phyloP scores from a whole-genome alignment of 2,888 invertebrate genomes.

The Thecocarcelia acutangulata region DNA sequence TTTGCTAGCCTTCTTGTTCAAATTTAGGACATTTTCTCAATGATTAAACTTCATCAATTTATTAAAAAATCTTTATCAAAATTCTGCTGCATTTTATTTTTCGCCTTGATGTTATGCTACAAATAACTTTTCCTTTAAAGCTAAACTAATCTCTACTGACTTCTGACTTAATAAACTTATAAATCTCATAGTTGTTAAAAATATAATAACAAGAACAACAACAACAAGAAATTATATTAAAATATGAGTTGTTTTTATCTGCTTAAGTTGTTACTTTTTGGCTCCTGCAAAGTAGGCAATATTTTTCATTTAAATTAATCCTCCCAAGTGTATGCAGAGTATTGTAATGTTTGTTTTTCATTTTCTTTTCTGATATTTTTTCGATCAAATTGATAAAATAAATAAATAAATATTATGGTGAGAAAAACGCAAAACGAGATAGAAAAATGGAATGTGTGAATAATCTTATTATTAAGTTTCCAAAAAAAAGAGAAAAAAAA shows the following conservation, averaged over 20 bases:
- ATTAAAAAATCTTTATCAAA: too few species aligned
- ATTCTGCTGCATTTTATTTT: too few species aligned
- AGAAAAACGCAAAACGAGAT: neutral
- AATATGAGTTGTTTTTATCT: constrained; percentile 25
- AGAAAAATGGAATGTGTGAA: constrained; percentile 47
- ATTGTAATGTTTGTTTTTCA: constrained; percentile 19
- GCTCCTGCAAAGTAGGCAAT: constrained; percentile 37
- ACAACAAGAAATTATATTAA: constrained; percentile 2
- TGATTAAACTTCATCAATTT: too few species aligned
- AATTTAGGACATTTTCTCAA: too few species aligned
- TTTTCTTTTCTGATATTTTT: constrained; percentile 33
- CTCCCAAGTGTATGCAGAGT: constrained; percentile 44
- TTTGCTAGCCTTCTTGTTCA: too few species aligned
- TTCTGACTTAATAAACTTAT: constrained; percentile 13
- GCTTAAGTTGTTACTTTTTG: constrained; percentile 7
- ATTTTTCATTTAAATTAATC: constrained; percentile 36
- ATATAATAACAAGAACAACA: neutral
- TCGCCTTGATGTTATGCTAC: neutral
- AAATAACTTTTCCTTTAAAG: neutral
- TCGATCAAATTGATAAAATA: constrained; percentile 31
- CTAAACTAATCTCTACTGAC: neutral
- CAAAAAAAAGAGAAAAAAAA: neutral
- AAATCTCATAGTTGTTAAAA: neutral
- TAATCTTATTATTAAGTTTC: constrained; percentile 44
- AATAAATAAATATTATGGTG: constrained; percentile 16